Percentiles rank a stretch among this genome's conserved stretches.
phyloP scores from a whole-genome alignment of 2,113 vertebrate genomes.

The Prionailurus bengalensis region DNA sequence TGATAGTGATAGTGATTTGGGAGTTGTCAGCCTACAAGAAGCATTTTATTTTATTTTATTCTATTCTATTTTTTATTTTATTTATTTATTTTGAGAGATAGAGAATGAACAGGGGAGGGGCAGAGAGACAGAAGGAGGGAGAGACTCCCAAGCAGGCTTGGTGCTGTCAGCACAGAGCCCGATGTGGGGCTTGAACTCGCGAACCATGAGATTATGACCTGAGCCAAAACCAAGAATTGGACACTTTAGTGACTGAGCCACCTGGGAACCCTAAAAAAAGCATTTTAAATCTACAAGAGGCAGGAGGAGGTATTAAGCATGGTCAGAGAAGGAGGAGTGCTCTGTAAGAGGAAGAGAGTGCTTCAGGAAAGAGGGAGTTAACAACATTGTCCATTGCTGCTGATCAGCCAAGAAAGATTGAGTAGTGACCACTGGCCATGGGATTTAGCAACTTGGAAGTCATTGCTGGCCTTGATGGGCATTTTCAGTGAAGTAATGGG shows the following conservation, averaged over 20 bases:
- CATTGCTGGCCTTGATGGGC: background rate
- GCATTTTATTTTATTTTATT: background rate
- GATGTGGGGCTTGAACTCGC: no score
- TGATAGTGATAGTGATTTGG: background rate
- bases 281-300: background rate
- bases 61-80: no score
- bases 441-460: background rate
- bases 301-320: background rate
- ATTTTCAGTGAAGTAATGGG: background rate
- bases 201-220: no score
- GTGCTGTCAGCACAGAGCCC: no score
- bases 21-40: background rate
- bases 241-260: no score
- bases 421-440: background rate
- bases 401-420: background rate
- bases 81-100: no score
- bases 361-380: background rate
- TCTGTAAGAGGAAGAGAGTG: background rate
- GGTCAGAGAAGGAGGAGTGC: background rate
- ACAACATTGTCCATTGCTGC: background rate
- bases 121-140: no score
- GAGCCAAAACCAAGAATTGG: no score
- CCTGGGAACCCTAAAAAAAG: background rate
- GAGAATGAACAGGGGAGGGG: no score
- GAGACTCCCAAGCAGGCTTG: no score